A percentile compares a stretch with the other conserved stretches of the same genome.
Evolutionary conservation across 2,797 vertebrate genomes (phyloP).

Genomic region (Harpagifer antarcticus): DNA sequence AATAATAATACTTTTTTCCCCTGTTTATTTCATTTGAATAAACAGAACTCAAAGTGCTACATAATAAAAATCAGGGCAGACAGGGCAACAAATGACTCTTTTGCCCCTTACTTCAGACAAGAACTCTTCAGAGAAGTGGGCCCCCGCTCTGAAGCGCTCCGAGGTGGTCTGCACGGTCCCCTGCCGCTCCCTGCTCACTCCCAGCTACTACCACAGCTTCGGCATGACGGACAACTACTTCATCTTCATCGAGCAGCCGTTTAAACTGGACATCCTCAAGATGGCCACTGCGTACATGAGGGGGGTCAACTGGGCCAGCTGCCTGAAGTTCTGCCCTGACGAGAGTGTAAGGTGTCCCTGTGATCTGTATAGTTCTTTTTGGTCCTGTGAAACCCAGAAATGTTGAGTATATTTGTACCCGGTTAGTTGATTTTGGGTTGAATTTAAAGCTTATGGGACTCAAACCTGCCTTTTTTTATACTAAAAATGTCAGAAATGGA

Average conservation of each 20-base stretch:
- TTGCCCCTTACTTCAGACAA: slow-evolving; percentile 48
- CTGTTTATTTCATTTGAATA: too few species aligned
- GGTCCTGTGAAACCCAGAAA: too few species aligned
- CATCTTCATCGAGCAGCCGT: slow-evolving; percentile 94
- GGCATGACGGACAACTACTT: slow-evolving; percentile 93
- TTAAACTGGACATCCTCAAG: slow-evolving; percentile 93
- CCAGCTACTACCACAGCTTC: slow-evolving; percentile 97
- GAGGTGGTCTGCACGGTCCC: slow-evolving; percentile 90
- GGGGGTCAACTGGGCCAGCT: slow-evolving; percentile 94
- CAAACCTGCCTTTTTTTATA: too few species aligned
- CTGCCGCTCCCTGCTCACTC: slow-evolving; percentile 88
- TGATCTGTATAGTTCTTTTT: not conserved
- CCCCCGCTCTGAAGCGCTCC: slow-evolving; percentile 81
- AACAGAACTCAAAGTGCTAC: too few species aligned
- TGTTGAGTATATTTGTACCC: too few species aligned
- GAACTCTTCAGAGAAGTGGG: slow-evolving; percentile 46
- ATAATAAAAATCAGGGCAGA: too few species aligned
- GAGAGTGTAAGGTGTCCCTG: slow-evolving; percentile 86
- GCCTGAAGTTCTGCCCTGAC: slow-evolving; percentile 87
- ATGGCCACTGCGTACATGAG: slow-evolving; percentile 95
- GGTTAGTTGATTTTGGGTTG: too few species aligned
- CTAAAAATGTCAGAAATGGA: too few species aligned
- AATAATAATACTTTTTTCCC: too few species aligned
- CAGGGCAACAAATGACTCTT: not conserved
- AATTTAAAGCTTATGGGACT: too few species aligned